Evolutionary conservation across 2,888 invertebrate species (phyloP).

Genomic region (Sesamia inferens): DNA sequence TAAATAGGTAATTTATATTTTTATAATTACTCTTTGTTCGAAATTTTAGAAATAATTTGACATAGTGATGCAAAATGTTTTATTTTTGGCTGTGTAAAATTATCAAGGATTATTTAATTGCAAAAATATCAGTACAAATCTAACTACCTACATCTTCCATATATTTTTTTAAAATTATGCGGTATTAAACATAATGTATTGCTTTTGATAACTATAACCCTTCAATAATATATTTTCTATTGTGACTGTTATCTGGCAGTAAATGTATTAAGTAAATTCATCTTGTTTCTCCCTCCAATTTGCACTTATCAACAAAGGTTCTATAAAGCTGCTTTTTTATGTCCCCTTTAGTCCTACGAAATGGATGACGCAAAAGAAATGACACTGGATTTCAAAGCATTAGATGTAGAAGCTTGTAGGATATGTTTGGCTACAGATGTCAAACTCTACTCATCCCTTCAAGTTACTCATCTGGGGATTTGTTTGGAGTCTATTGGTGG

Average conservation of each 20-base stretch:
- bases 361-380: conserved; percentile 9
- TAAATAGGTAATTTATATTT: neutral
- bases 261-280: neutral
- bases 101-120: conserved; percentile 4
- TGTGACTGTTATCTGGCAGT: too few relatives aligned
- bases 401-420: conserved; percentile 66
- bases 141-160: neutral
- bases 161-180: neutral
- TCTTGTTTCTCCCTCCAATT: neutral
- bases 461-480: conserved; percentile 53
- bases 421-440: conserved; percentile 67
- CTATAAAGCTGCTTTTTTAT: too few relatives aligned
- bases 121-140: conserved; percentile 4
- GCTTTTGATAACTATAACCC: neutral
- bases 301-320: neutral
- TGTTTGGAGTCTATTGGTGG: conserved; percentile 58
- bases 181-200: neutral
- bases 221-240: too few relatives aligned
- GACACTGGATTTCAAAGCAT: conserved; percentile 62
- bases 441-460: conserved; percentile 60
- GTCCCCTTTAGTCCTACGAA: neutral
- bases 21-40: neutral
- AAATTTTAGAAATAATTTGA: neutral
- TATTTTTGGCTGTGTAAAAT: neutral
- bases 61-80: neutral